These are phyloP conservation scores for Cataglyphis altisquamis DNA, from an alignment of 2,888 invertebrate species.

Conservation along the genomic window DNA sequence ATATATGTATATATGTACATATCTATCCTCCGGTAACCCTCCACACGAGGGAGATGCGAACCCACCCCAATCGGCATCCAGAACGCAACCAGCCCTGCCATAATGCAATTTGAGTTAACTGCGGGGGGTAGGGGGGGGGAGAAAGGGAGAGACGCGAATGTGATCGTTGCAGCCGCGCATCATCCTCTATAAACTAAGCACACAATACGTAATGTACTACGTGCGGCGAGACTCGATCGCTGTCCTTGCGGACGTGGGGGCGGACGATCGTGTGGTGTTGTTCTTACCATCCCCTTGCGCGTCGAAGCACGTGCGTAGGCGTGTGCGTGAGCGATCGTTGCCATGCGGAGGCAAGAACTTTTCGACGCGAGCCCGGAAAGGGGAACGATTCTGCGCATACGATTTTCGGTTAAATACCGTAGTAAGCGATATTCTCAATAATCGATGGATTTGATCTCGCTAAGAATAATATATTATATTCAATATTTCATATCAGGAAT, in stretches of 20 bases:
- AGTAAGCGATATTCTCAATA: neutral
- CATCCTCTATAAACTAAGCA: slow-evolving; percentile 78
- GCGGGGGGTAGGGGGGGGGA: slow-evolving; percentile 73
- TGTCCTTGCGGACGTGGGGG: slow-evolving; percentile 54
- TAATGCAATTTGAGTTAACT: slow-evolving; percentile 85
- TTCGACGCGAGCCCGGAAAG: neutral
- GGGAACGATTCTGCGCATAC: neutral
- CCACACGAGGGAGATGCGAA: slow-evolving; percentile 33
- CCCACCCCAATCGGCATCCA: slow-evolving; percentile 70
- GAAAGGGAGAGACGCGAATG: slow-evolving; percentile 34
- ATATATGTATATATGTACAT: too few relatives aligned
- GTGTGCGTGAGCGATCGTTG: slow-evolving; percentile 19
- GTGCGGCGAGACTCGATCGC: slow-evolving; percentile 72
- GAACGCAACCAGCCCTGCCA: slow-evolving; percentile 76
- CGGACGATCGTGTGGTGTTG: slow-evolving; percentile 69
- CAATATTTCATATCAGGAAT: neutral
- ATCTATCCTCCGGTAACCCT: slow-evolving; percentile 23
- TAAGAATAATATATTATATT: neutral
- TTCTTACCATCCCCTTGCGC: slow-evolving; percentile 61
- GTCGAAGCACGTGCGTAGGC: slow-evolving; percentile 31
- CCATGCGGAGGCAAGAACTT: slow-evolving; percentile 5
- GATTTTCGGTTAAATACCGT: neutral
- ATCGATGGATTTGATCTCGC: too few relatives aligned
- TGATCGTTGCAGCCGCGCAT: slow-evolving; percentile 73
- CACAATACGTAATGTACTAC: slow-evolving; percentile 77